These are phyloP conservation scores for Aphodius granarius DNA, from an alignment of 2,888 invertebrate species.

Conservation along the genomic window DNA sequence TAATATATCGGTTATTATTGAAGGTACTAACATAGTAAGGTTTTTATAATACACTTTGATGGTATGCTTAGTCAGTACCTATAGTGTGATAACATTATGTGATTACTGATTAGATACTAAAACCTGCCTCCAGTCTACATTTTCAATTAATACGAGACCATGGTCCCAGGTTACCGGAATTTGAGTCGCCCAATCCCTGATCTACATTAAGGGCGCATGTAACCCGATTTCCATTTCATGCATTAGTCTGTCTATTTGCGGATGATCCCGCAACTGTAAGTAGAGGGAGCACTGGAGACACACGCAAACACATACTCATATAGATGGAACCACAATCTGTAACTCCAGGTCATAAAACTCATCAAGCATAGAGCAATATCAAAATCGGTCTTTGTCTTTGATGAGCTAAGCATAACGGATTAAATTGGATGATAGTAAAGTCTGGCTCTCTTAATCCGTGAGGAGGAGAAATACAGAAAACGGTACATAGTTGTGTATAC, in stretches of 20 bases:
- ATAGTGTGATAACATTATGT: not conserved
- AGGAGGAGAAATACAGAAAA: no score
- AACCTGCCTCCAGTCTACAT: not conserved
- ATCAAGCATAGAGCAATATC: not conserved
- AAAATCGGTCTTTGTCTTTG: not conserved
- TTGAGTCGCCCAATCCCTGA: not conserved
- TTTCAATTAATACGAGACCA: not conserved
- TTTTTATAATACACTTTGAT: no score
- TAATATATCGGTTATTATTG: no score
- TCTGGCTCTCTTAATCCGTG: no score
- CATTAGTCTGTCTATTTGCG: not conserved
- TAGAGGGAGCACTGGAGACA: not conserved
- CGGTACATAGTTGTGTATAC: no score
- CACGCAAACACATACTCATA: no score
- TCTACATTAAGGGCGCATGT: not conserved
- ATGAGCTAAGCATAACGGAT: not conserved
- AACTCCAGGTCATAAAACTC: not conserved
- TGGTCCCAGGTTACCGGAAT: not conserved
- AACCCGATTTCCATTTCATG: not conserved
- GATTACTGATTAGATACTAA: not conserved
- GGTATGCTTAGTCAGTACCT: no score
- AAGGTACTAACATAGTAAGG: no score
- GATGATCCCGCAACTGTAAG: not conserved
- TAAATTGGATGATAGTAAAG: no score
- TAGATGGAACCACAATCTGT: not conserved